phyloP scores from a whole-genome alignment of 2,888 invertebrate species.

The Acrocyrtus sp. region DNA sequence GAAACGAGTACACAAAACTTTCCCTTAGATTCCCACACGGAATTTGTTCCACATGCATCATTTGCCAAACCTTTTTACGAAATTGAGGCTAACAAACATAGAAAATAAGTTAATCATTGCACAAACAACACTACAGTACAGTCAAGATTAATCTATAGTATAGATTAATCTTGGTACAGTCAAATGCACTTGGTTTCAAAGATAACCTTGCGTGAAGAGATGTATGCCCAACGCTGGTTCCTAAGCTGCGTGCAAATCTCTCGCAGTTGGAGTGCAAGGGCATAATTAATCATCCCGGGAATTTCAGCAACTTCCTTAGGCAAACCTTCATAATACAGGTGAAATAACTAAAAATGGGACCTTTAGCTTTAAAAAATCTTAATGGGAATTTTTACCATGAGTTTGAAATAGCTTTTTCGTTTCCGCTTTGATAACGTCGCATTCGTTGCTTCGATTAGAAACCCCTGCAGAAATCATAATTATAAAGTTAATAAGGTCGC shows the following conservation, averaged over 20 bases:
- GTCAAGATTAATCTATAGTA: no score
- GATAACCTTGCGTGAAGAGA: conserved; percentile 29
- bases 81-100: conserved; percentile 37
- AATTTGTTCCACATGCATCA: conserved; percentile 58
- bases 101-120: not conserved
- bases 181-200: not conserved
- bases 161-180: not conserved
- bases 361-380: not conserved
- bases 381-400: conserved; percentile 27
- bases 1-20: conserved; percentile 57
- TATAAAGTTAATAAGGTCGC: no score
- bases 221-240: conserved; percentile 57
- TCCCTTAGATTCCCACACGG: conserved; percentile 56
- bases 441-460: no score
- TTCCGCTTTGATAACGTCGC: no score
- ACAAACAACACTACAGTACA: no score
- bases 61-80: conserved; percentile 49
- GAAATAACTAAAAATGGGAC: not conserved
- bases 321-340: no score
- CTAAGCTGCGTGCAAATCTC: conserved; percentile 53
- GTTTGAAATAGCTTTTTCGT: conserved; percentile 50
- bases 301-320: conserved; percentile 55
- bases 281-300: conserved; percentile 38
- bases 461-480: no score
- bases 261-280: conserved; percentile 55